Evolutionary conservation across 2,888 invertebrate genomes (phyloP).

Genomic region (Limenitis camilla): DNA sequence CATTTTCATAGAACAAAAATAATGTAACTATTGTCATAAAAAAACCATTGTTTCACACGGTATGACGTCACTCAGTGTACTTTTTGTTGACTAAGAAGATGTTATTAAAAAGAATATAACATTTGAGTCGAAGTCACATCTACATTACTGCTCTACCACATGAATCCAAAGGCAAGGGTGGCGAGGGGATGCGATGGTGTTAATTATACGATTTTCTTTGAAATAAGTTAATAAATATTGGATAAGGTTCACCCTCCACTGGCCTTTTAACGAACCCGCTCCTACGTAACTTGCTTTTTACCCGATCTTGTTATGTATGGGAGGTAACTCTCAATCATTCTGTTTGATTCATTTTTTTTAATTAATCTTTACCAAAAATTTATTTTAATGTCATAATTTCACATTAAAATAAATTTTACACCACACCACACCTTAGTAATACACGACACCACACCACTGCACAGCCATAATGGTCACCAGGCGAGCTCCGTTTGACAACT

Average conservation of each 20-base stretch:
- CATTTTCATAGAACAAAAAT: too few relatives aligned
- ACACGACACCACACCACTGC: too few relatives aligned
- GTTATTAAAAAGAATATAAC: background rate
- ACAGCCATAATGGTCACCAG: too few relatives aligned
- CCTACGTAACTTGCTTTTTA: slow-evolving; percentile 12
- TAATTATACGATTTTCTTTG: slow-evolving; percentile 75
- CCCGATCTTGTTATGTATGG: slow-evolving; percentile 5
- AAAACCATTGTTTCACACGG: too few relatives aligned
- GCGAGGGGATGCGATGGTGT: slow-evolving; percentile 49
- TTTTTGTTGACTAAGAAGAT: too few relatives aligned
- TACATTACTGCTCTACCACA: slow-evolving; percentile 30
- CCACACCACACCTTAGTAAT: too few relatives aligned
- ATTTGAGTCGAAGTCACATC: slow-evolving; percentile 12
- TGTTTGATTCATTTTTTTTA: background rate
- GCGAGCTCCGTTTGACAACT: too few relatives aligned
- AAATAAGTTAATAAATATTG: slow-evolving; percentile 75
- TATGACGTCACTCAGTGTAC: too few relatives aligned
- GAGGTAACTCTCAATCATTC: slow-evolving; percentile 1
- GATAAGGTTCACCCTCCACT: slow-evolving; percentile 60
- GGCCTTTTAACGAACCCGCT: slow-evolving; percentile 49
- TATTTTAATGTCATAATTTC: too few relatives aligned
- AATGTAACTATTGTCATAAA: too few relatives aligned
- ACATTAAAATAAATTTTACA: too few relatives aligned
- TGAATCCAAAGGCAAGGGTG: slow-evolving; percentile 35
- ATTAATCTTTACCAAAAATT: too few relatives aligned